Evolutionary conservation across 2,797 vertebrate species (phyloP), one percentile per base, ranked within the genome.

Genomic region (Potorous gilbertii): DNA sequence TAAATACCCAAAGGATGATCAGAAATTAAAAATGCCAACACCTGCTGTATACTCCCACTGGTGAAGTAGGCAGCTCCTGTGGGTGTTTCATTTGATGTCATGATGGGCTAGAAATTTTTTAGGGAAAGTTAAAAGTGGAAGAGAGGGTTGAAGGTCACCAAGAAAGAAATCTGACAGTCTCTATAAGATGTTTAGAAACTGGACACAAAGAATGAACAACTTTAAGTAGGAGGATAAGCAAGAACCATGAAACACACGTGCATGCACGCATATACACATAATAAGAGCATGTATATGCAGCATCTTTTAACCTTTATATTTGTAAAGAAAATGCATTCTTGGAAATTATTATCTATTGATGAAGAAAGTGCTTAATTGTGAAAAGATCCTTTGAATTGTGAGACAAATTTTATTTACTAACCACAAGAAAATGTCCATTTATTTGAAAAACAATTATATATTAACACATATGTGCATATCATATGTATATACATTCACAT

Each of bases 81-180:
- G 1, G 54, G 90, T n/a, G 27, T 89, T 94, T 56, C 54, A 94
- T 92, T 94, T 94, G 54, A 95, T 97, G 81, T 92, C 40, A 66
- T 56, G 56, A 92, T 87, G 54, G 89, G n/a, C 21, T 95, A 92
- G 74, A 93, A 93, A 29, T 94, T 29, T 34, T 54, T 74, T 50
- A 95, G n/a, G n/a, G 56, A 94, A 94, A n/a, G 6, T 97, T 94
- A 96, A 91, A 96, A 90, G 89, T 0, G 0, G 54, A 92, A 93
- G 54, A 81, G 55, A 92, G 34, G 16, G 95, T 93, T 92, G 55
- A 95, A 24, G 21, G 0, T 91, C 87, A 21, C 40, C 1, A 24
- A 89, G 92, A 94, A 94, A 96, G 8, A 56, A 95, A 96, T 96
- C 87, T 90, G 96, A 92, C 95, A 96, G 27, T 57, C 52, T 94